Evolutionary conservation across 2,797 vertebrate genomes (phyloP), one percentile per base, ranked within the genome.

Genomic region (Spea hammondii): DNA sequence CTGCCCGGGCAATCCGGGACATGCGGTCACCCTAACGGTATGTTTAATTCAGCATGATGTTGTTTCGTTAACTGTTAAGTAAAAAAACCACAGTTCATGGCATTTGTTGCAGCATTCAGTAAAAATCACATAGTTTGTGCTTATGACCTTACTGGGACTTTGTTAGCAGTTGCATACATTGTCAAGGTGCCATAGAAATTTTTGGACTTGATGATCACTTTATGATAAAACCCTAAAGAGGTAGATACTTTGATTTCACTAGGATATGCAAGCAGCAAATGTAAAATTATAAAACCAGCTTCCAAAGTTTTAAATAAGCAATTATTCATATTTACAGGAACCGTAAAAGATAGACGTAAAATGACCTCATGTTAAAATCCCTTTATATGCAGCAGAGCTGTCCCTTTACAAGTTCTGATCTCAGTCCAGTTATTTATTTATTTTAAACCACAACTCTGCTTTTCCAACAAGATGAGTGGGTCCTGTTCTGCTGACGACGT

Each of bases 401-500:
- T 62, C 59, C 59, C 59, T 62, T 62, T 62, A 62, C 59, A 62
- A 62, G 59, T 62, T 62, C 59, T 62, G 59, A 62, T 62, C 59
- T 62, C 14, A 62, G n/a, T 14, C 59, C 32, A 62, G 5, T 62
- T 17, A 14, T 62, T 32, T 62, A 14, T 17, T 6, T 14, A 53
- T 53, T 32, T 17, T 14, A 62, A 62, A 62, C 59, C 59, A 62
- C 59, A 62, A 17, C 1, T 62, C 14, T 6, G 14, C 32, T 62
- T 62, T 62, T 62, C 59, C 59, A 17, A 14, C n/a, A 62, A 62
- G 59, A 7, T 14, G 9, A 11, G 5, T 62, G 59, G 1, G 59
- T 14, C n/a, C 59, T 14, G 6, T 4, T 6, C 14, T 6, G 14
- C 14, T 14, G 59, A 62, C 14, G 32, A 9, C 59, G 32, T 57